A percentile compares a stretch with the other conserved stretches of the same genome.
These are phyloP conservation scores for Cephus rjabovi DNA, from an alignment of 2,888 invertebrate species.

Conservation along the genomic window DNA sequence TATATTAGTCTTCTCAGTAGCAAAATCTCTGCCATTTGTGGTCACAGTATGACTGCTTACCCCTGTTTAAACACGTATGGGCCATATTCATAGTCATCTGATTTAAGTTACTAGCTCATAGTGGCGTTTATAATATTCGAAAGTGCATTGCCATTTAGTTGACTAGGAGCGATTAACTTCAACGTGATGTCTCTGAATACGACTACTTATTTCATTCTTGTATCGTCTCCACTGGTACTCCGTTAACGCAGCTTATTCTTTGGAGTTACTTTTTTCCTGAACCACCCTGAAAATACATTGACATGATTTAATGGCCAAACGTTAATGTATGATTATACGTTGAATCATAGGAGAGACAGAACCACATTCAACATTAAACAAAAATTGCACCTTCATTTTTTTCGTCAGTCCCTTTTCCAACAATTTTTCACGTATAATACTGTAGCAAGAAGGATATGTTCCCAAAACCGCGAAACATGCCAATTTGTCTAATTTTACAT, in stretches of 20 bases:
- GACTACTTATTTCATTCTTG: constrained; percentile 1
- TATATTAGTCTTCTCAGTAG: constrained; percentile 61
- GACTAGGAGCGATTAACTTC: constrained; percentile 11
- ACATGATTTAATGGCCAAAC: constrained; percentile 12
- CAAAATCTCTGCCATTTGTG: constrained; percentile 51
- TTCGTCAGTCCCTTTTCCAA: background rate
- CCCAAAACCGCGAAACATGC: background rate
- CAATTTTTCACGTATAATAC: background rate
- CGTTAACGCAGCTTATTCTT: constrained; percentile 54
- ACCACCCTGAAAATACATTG: constrained; percentile 66
- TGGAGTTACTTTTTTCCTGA: constrained; percentile 71
- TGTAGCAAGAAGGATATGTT: background rate
- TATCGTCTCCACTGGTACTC: constrained; percentile 28
- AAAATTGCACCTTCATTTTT: constrained; percentile 8
- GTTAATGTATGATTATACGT: constrained; percentile 22
- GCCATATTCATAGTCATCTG: constrained; percentile 23
- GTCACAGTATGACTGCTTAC: constrained; percentile 44
- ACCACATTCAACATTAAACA: constrained; percentile 28
- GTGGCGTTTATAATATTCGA: background rate
- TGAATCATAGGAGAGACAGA: constrained; percentile 19
- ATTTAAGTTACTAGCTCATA: background rate
- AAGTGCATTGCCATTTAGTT: background rate
- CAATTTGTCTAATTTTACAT: background rate
- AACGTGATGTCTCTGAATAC: constrained; percentile 18
- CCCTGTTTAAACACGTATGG: constrained; percentile 45